Base-by-base conservation (phyloP, 1,140 invertebrate species). In the Hetaerina americana region DNA sequence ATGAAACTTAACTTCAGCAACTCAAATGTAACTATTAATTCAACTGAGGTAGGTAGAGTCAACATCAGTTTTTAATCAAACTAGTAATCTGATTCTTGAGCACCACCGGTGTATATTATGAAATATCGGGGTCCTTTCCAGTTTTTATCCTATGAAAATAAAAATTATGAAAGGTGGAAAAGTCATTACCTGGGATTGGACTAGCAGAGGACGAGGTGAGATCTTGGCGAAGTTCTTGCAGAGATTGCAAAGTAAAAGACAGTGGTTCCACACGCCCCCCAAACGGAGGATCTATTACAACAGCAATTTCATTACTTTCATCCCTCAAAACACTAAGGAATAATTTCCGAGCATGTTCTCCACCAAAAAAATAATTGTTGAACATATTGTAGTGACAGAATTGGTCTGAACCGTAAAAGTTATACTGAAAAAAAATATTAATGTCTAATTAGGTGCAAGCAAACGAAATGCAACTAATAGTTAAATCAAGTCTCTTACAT, bases 241-340 rank as follows among this genome's bases (percentile, higher is more conserved):
- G 85, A 57, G 81, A 85, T 57, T 84, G 84, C 15, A 94, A 79
- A 0, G 90, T 92, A 67, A 88, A 81, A 0, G 87, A 85, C 3
- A 96, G 83, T 0, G 89, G 87, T 79, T 96, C 92, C 0, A 93
- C 87, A 75, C 92, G 82, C 8, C 92, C 93, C 3, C 93, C 94
- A 83, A 96, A 96, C 6, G 94, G 94, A 66, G 94, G 94, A 82
- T 96, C 94, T 71, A 90, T 90, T n/a, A 95, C 82, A 12, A 96
- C 80, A 73, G 84, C 84, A 73, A 87, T 77, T 71, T 86, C 84
- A 8, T 85, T 83, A 66, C 81, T 84, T 77, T 79, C 76, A 79
- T 81, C 73, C 79, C 82, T 69, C 0, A 93, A 75, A 76, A 92
- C 92, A 29, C 85, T 80, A 74, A 84, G 81, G 72, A 89, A 86